Evolutionary conservation across 1,140 invertebrate genomes (phyloP).

Genomic region (Heliconius nattereri): DNA sequence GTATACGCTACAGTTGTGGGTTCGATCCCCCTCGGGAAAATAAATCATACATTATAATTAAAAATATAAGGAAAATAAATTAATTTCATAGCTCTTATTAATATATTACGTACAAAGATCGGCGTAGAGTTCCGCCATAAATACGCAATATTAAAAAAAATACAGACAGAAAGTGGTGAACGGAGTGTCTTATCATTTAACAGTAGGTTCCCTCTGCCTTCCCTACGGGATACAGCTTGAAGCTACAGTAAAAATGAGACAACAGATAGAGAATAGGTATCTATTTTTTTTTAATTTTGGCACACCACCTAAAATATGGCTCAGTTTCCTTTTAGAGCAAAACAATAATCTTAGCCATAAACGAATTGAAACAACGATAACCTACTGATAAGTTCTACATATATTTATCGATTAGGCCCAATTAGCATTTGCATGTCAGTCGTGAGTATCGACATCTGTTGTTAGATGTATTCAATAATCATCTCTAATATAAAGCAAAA

Average conservation of each 20-base stretch:
- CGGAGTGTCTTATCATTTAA: too few species aligned
- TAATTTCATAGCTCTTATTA: too few species aligned
- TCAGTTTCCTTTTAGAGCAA: not conserved
- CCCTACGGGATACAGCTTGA: too few species aligned
- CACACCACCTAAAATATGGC: not conserved
- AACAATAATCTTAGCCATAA: not conserved
- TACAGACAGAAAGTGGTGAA: too few species aligned
- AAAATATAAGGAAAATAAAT: too few species aligned
- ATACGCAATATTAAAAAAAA: too few species aligned
- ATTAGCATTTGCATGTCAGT: slow-evolving; percentile 14
- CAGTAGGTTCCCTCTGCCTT: too few species aligned
- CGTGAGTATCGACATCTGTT: slow-evolving; percentile 18
- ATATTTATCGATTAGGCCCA: slow-evolving; percentile 26
- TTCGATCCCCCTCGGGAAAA: too few species aligned
- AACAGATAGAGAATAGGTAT: not conserved
- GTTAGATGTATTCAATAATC: not conserved
- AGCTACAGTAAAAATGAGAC: not conserved
- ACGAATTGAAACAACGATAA: not conserved
- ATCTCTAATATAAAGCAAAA: not conserved
- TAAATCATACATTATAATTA: too few species aligned
- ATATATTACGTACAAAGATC: too few species aligned
- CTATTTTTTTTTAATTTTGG: not conserved
- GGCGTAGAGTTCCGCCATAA: too few species aligned
- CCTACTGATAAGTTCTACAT: not conserved
- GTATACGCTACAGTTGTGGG: too few species aligned